These are phyloP conservation scores for Calvadosia cruxmelitensis DNA, from an alignment of 30 jellyfish, hydroid and myxozoan genomes.

Conservation along the genomic window DNA sequence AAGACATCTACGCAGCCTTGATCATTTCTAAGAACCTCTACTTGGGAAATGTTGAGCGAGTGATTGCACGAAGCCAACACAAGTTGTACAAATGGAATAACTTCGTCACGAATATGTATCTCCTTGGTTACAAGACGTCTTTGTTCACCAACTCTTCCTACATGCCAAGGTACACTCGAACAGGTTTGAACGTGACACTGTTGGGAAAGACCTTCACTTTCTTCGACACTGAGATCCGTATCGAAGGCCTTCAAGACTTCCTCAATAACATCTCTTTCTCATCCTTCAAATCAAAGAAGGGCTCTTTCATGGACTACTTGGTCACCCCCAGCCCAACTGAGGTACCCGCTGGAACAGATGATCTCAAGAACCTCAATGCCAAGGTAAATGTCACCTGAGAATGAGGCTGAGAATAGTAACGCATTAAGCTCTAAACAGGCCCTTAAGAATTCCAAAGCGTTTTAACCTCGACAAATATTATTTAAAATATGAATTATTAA, in stretches of 20 bases:
- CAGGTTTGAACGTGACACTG: conserved; percentile 17
- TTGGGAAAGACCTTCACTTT: conserved; percentile 40
- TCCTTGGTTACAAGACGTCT: background rate
- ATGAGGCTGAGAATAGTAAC: too few species aligned
- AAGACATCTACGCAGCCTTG: background rate
- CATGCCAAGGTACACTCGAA: conserved; percentile 32
- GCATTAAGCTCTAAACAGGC: too few species aligned
- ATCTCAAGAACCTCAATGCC: too few species aligned
- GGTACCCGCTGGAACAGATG: too few species aligned
- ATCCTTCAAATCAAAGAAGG: too few species aligned
- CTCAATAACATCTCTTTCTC: too few species aligned
- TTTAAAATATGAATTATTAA: too few species aligned
- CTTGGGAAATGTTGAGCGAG: background rate
- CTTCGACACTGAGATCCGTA: conserved; percentile 28
- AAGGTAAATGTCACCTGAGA: too few species aligned
- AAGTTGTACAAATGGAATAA: background rate
- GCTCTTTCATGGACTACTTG: too few species aligned
- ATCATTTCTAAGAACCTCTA: background rate
- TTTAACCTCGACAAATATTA: too few species aligned
- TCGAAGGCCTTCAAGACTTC: conserved; percentile 50
- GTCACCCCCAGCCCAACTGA: too few species aligned
- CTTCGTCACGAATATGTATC: background rate
- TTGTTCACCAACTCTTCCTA: conserved; percentile 28
- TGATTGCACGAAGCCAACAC: background rate
- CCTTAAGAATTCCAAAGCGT: too few species aligned